Conservation (phyloP, 2,888 invertebrate species). For the Calameuta filiformis region DNA sequence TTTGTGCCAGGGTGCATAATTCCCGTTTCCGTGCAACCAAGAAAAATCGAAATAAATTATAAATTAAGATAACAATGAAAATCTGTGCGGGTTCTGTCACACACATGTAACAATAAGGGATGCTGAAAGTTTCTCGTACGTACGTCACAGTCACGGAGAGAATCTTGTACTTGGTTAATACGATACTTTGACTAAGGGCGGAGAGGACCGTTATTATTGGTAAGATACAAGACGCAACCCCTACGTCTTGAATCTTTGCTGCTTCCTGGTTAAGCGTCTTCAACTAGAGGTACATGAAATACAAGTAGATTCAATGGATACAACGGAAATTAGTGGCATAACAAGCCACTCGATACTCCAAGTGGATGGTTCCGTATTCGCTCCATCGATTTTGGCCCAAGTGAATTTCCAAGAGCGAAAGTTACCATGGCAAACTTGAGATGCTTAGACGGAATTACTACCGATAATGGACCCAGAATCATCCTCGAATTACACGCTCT, state of each 20-base stretch:
- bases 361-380: slow-evolving; percentile 11
- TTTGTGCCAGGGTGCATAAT: neutral
- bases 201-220: too few species aligned
- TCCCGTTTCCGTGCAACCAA: neutral
- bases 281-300: too few species aligned
- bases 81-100: too few species aligned
- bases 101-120: too few species aligned
- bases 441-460: slow-evolving; percentile 20
- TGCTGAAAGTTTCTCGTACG: too few species aligned
- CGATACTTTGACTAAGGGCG: too few species aligned
- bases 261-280: too few species aligned
- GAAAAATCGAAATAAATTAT: too few species aligned
- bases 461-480: slow-evolving; percentile 26
- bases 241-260: neutral
- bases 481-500: slow-evolving; percentile 28
- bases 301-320: too few species aligned
- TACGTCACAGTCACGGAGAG: too few species aligned
- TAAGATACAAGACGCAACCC: neutral
- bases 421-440: slow-evolving; percentile 15
- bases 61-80: too few species aligned
- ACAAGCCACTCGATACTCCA: slow-evolving; percentile 19
- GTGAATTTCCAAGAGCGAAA: neutral
- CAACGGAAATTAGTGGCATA: slow-evolving; percentile 8
- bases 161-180: too few species aligned
- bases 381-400: neutral